These are phyloP conservation scores for Chirona hameri DNA, from an alignment of 2,888 invertebrate species.

Conservation along the genomic window DNA sequence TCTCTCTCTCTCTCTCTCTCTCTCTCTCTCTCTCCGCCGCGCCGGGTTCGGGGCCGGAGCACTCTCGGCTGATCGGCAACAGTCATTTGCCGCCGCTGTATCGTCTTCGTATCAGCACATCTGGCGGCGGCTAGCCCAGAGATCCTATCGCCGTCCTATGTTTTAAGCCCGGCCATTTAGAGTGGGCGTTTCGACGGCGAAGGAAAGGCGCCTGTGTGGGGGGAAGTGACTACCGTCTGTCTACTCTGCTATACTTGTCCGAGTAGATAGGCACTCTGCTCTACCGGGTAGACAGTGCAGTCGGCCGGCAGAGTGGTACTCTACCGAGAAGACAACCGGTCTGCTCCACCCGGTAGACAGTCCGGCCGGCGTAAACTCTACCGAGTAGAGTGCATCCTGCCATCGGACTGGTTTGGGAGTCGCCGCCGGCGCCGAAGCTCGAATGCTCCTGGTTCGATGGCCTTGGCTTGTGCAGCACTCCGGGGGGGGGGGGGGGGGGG, in stretches of 20 bases:
- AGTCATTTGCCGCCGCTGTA: background rate
- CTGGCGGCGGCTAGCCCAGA: too few species aligned
- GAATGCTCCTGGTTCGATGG: background rate
- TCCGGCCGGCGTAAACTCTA: too few species aligned
- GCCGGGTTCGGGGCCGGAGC: background rate
- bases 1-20: too few species aligned
- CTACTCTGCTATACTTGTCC: too few species aligned
- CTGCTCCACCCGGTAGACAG: too few species aligned
- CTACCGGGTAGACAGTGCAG: background rate
- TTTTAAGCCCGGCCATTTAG: background rate
- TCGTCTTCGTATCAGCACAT: background rate
- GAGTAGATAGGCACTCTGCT: background rate
- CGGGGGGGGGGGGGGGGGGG: background rate
- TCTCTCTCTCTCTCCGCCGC: too few species aligned
- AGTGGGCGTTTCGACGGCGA: background rate
- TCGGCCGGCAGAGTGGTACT: too few species aligned
- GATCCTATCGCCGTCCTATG: background rate
- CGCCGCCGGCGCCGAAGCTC: background rate
- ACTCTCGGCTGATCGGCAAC: background rate
- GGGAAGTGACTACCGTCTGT: too few species aligned
- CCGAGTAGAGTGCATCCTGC: too few species aligned
- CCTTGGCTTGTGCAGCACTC: background rate
- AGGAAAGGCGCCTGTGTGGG: too few species aligned
- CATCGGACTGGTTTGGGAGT: background rate
- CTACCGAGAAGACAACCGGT: too few species aligned